These are phyloP conservation scores for Macaca nemestrina DNA, from an alignment of 2,113 vertebrate genomes.

Conservation along the genomic window DNA sequence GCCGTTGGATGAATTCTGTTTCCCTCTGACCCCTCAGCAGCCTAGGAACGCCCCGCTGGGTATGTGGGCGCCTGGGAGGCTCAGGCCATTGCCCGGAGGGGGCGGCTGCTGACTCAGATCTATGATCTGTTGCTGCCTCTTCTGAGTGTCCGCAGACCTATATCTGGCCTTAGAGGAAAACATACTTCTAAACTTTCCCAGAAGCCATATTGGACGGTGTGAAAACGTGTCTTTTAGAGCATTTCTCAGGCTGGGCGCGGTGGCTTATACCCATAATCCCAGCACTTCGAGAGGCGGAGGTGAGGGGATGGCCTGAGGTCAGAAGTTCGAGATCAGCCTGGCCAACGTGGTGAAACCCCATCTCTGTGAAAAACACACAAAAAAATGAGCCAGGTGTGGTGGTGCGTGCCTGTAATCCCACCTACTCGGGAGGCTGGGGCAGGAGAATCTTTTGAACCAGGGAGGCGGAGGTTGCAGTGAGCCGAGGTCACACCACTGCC, in stretches of 20 bases:
- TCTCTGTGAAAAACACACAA: not conserved
- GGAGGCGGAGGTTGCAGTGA: too few relatives aligned
- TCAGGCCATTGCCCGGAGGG: fast-evolving
- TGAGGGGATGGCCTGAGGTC: not conserved
- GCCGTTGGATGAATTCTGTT: not conserved
- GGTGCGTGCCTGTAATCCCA: too few relatives aligned
- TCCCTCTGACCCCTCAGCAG: not conserved
- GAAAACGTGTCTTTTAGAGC: fast-evolving
- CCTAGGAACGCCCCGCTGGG: not conserved
- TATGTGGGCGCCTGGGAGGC: not conserved
- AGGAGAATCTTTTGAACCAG: too few relatives aligned
- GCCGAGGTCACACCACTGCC: too few relatives aligned
- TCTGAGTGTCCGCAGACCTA: fast-evolving
- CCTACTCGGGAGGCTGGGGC: too few relatives aligned
- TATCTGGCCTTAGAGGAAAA: not conserved
- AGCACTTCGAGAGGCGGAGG: not conserved
- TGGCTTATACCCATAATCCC: not conserved
- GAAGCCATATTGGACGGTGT: fast-evolving
- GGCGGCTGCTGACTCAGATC: not conserved
- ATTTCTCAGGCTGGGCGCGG: too few relatives aligned
- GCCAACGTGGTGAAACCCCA: not conserved
- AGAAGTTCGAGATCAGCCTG: not conserved
- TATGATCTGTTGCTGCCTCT: not conserved
- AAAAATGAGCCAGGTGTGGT: too few relatives aligned
- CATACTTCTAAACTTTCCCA: fast-evolving